These are phyloP conservation scores for Caracal caracal DNA, from an alignment of 2,113 vertebrate species.

Conservation along the genomic window DNA sequence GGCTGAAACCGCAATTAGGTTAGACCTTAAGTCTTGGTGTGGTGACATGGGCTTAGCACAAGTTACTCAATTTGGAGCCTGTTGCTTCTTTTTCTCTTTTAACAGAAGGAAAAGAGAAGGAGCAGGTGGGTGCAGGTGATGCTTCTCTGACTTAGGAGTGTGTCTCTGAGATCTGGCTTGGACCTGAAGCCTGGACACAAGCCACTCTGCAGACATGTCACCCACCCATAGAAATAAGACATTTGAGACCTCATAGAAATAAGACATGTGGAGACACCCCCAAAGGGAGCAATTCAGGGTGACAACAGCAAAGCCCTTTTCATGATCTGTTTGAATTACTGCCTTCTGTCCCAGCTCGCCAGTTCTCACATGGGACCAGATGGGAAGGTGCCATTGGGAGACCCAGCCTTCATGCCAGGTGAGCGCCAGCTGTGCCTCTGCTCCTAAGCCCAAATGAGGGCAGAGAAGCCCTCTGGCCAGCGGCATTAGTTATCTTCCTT, in stretches of 20 bases:
- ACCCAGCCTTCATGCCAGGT: background rate
- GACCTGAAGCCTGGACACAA: background rate
- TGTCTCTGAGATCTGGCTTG: background rate
- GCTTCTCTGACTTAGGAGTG: background rate
- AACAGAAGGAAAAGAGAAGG: background rate
- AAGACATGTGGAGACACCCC: background rate
- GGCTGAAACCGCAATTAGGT: background rate
- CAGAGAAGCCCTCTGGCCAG: background rate
- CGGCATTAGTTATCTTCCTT: background rate
- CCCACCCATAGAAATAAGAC: background rate
- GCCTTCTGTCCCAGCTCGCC: background rate
- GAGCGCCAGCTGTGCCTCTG: background rate
- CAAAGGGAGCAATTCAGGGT: background rate
- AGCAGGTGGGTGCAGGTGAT: background rate
- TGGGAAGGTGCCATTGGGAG: background rate
- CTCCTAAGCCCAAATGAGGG: background rate
- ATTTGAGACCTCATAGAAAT: no score
- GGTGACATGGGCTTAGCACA: background rate
- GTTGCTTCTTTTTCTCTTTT: background rate
- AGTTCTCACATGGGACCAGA: background rate
- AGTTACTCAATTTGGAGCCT: background rate
- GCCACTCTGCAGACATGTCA: background rate
- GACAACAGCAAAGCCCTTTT: no score
- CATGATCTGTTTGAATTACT: background rate
- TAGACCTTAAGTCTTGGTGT: background rate